Base-by-base conservation (phyloP, 2,888 invertebrate species). In the Clanis bilineata region DNA sequence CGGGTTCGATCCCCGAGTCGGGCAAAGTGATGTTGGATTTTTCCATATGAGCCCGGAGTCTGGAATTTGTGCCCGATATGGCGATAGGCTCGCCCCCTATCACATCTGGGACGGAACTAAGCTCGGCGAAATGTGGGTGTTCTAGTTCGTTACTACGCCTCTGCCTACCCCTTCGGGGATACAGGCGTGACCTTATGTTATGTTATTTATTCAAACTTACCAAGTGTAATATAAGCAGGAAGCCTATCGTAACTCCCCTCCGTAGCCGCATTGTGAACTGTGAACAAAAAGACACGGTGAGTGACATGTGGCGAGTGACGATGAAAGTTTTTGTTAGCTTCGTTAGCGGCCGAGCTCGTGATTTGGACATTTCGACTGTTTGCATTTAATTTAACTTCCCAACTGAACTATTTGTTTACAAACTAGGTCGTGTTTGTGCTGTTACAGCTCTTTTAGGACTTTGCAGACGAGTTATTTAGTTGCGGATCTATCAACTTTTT, bases 151-250 rank as follows among this genome's bases (percentile, higher is more conserved):
- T n/a, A n/a, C n/a, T n/a, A n/a, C n/a, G n/a, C n/a, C n/a, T n/a
- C n/a, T n/a, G n/a, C n/a, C n/a, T n/a, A n/a, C n/a, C n/a, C n/a
- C n/a, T n/a, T n/a, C n/a, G n/a, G n/a, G n/a, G n/a, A n/a, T n/a
- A n/a, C n/a, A n/a, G n/a, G n/a, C n/a, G n/a, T n/a, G n/a, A n/a
- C n/a, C n/a, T n/a, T n/a, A n/a, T n/a, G n/a, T n/a, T n/a, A n/a
- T n/a, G n/a, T n/a, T n/a, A 1, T 32, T 32, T 7, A 32, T 32
- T 7, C 9, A 3, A 60, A 61, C 88, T 90, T 71, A 91, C 92
- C 91, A 88, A 83, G 63, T 91, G 90, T 81, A 90, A 83, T 72
- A 90, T 82, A 74, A 92, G 88, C 62, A 92, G 83, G 63, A 89
- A 79, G 64, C 85, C 86, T 79, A 90, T 79, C 64, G 81, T 80